Percentiles rank a stretch among this genome's conserved stretches.
Conservation (phyloP, 2,888 invertebrate species). For the Yponomeuta plumbellus region DNA sequence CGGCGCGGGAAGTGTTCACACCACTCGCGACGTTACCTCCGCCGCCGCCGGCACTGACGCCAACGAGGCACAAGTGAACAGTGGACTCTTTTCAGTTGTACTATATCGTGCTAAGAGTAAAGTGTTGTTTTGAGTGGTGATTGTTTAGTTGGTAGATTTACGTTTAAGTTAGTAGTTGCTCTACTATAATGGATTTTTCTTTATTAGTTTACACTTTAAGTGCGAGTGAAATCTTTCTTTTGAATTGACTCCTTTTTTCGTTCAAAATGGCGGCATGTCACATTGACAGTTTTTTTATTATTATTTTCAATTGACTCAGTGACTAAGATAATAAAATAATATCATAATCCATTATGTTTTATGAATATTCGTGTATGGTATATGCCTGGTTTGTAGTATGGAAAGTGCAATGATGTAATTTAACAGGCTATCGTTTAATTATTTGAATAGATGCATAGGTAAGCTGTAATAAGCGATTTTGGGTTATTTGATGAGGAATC, state of each 20-base stretch:
- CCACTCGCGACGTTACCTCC: too few relatives aligned
- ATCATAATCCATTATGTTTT: constrained; percentile 3
- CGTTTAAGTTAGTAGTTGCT: constrained; percentile 31
- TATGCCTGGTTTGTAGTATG: constrained; percentile 8
- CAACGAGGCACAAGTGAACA: constrained; percentile 22
- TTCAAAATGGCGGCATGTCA: constrained; percentile 19
- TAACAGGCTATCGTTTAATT: constrained; percentile 14
- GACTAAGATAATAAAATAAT: constrained; percentile 12
- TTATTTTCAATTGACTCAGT: constrained; percentile 18
- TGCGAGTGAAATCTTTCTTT: constrained; percentile 23
- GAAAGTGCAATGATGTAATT: constrained; percentile 14
- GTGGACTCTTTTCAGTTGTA: constrained; percentile 27
- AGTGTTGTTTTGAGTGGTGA: constrained; percentile 48
- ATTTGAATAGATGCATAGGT: neutral
- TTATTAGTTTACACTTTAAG: constrained; percentile 18
- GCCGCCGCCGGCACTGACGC: neutral
- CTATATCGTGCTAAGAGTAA: constrained; percentile 48
- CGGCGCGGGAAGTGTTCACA: neutral
- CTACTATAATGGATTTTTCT: constrained; percentile 20
- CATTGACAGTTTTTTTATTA: constrained; percentile 27
- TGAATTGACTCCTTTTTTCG: constrained; percentile 17
- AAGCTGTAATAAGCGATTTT: neutral
- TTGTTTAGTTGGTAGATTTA: constrained; percentile 32
- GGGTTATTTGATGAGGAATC: constrained; percentile 14
- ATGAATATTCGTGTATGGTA: constrained; percentile 12